Conservation (phyloP, 1,140 invertebrate species). For the Physella acuta region DNA sequence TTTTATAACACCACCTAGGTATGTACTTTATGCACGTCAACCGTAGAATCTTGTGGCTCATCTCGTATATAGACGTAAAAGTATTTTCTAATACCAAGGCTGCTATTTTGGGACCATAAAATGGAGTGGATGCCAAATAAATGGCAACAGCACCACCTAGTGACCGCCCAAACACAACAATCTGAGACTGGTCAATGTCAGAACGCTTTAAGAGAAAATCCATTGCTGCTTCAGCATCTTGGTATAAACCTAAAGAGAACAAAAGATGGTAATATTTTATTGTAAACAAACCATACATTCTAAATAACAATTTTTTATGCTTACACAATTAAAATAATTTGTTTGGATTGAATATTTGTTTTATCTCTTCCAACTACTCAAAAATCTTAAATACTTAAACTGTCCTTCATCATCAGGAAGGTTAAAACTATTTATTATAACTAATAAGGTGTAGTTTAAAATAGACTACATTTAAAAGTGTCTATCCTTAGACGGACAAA, state of each 20-base stretch:
- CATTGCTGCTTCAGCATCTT: slow-evolving; percentile 83
- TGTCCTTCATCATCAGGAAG: no score
- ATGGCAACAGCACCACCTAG: slow-evolving; percentile 85
- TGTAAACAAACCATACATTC: no score
- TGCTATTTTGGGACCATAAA: slow-evolving; percentile 70
- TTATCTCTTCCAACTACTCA: no score
- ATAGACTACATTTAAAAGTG: no score
- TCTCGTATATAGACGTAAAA: slow-evolving; percentile 91
- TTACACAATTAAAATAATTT: no score
- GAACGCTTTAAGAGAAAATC: slow-evolving; percentile 78
- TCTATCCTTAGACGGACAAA: no score
- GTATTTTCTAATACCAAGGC: slow-evolving; percentile 91
- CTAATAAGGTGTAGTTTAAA: no score
- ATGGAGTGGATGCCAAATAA: slow-evolving; percentile 74
- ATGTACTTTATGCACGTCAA: slow-evolving; percentile 39
- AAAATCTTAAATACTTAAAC: no score
- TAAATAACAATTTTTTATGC: no score
- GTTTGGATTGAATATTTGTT: no score
- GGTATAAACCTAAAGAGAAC: slow-evolving; percentile 70
- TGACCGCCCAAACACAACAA: slow-evolving; percentile 91
- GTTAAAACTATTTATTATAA: no score
- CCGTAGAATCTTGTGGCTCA: slow-evolving; percentile 63
- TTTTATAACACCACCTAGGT: slow-evolving; percentile 49
- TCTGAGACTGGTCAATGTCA: slow-evolving; percentile 81
- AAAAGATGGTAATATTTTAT: no score